Evolutionary conservation across 2,797 vertebrate genomes (phyloP), one percentile per base, ranked within the genome.

Genomic region (Sebastes flavidus): DNA sequence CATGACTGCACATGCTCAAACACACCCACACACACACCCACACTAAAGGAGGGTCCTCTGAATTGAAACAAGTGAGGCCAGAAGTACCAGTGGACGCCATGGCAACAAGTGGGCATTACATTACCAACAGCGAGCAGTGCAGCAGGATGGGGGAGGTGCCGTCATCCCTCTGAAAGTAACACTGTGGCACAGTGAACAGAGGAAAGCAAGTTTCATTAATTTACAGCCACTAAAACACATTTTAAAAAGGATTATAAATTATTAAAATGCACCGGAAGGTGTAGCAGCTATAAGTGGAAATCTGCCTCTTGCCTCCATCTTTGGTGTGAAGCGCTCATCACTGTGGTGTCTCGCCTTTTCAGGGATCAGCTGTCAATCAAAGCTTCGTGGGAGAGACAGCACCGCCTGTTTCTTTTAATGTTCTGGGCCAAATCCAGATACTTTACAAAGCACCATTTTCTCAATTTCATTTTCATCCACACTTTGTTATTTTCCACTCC

Each of bases 21-120:
- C 66, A 75, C 65, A 87, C 36, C 75, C 61, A 36, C 66, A 65
- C 62, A 32, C 69, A 77, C 36, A 77, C 68, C 49, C 52, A 72
- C 58, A 76, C 59, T 68, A 18, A 82, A 80, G 65, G 58, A 81
- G 75, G 76, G 55, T 56, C 54, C 29, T 80, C 67, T 82, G 82
- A 86, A 81, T 54, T 75, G 58, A 82, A 86, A 83, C 29, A 34
- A 84, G 81, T 59, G 73, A 82, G 77, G 67, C 84, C 76, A 88
- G 72, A 84, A 87, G 88, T 78, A 82, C 71, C 78, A 81, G 75
- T 12, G 63, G 87, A 87, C 55, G 20, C 90, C 93, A 94, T 94
- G 91, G 91, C 87, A 94, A 94, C 94, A 92, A 92, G 91, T 91
- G 90, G 88, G 81, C 82, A 84, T 90, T 77, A 78, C 82, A 38